Percentiles rank a stretch among this genome's conserved stretches.
These are phyloP conservation scores for Camelus dromedarius DNA, from an alignment of 2,113 vertebrate species.

Conservation along the genomic window DNA sequence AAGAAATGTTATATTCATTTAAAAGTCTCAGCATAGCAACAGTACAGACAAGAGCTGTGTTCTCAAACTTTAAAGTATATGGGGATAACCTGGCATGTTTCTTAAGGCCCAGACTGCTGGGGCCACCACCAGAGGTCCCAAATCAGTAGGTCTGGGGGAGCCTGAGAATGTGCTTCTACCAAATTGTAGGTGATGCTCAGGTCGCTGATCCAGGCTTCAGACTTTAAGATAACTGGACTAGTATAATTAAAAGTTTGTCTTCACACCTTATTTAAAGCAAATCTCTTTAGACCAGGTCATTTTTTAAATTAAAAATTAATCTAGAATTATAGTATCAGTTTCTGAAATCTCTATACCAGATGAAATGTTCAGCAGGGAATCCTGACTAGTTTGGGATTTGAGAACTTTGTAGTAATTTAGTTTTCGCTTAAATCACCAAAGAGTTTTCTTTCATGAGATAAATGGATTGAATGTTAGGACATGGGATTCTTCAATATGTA, in stretches of 20 bases:
- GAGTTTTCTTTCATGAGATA: not conserved
- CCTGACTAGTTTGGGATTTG: not conserved
- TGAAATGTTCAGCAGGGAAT: not conserved
- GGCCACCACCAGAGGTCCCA: not conserved
- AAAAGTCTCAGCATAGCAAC: not conserved
- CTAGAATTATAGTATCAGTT: not conserved
- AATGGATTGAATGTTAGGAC: not conserved
- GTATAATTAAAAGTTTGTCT: not conserved
- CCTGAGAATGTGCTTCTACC: not conserved
- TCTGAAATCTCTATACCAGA: not conserved
- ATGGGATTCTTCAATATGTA: not conserved
- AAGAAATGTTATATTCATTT: not conserved
- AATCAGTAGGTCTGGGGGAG: no score
- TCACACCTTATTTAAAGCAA: not conserved
- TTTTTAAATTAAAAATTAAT: not conserved
- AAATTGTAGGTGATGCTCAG: not conserved
- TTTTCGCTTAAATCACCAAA: not conserved
- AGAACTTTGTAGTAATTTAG: not conserved
- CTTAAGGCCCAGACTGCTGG: not conserved
- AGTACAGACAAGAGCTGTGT: not conserved
- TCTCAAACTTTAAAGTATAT: not conserved
- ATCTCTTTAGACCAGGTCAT: not conserved
- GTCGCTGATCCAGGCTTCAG: not conserved
- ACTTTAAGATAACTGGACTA: not conserved
- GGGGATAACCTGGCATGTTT: accelerated